Evolutionary conservation across 2,888 invertebrate species (phyloP).

Genomic region (Lycia hirtaria): DNA sequence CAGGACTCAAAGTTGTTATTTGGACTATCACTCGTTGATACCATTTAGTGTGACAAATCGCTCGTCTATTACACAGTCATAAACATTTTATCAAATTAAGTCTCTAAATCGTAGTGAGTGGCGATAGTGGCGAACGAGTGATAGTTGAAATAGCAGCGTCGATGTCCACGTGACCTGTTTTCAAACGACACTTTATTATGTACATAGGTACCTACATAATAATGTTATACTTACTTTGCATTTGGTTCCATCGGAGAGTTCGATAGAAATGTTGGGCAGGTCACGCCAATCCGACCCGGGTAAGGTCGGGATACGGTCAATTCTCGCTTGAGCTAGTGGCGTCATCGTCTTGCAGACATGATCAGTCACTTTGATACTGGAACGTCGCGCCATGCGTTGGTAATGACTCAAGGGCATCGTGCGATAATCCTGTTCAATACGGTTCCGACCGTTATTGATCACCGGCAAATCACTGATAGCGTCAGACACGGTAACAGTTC

Average conservation of each 20-base stretch:
- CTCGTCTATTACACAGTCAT: too few species aligned
- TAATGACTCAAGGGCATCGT: constrained; percentile 90
- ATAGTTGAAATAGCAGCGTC: too few species aligned
- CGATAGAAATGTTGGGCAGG: constrained; percentile 90
- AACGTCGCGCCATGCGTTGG: constrained; percentile 88
- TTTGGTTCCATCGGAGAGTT: constrained; percentile 89
- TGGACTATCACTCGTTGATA: too few species aligned
- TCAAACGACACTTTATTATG: too few species aligned
- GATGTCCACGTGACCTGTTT: too few species aligned
- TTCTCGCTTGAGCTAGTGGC: constrained; percentile 91
- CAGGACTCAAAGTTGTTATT: too few species aligned
- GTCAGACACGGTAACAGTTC: constrained; percentile 92
- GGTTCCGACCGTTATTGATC: constrained; percentile 89
- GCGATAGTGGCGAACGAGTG: too few species aligned
- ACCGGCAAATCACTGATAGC: constrained; percentile 93
- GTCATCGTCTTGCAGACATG: constrained; percentile 95
- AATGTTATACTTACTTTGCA: constrained; percentile 81
- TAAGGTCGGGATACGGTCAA: constrained; percentile 89
- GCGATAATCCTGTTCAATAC: constrained; percentile 89
- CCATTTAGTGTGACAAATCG: too few species aligned
- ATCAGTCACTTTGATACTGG: constrained; percentile 86
- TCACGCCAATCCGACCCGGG: constrained; percentile 95
- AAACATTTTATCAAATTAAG: background rate
- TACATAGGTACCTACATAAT: too few species aligned
- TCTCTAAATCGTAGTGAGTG: too few species aligned